Conservation (phyloP, 2,888 invertebrate genomes). For the Camponotus fellah region DNA sequence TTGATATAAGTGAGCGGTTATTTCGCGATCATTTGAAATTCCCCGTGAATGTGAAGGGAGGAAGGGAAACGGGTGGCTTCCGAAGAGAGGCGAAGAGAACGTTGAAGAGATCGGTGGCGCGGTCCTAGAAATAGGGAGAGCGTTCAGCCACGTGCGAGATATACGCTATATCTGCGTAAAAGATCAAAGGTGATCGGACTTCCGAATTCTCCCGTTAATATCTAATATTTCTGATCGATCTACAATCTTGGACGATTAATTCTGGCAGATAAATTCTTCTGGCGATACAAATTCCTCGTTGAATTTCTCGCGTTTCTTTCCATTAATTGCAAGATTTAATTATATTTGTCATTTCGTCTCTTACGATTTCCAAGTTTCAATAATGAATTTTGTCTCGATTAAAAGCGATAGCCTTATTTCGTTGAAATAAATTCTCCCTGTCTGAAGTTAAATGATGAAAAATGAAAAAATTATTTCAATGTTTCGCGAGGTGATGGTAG, state of each 20-base stretch:
- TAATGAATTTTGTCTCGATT: background rate
- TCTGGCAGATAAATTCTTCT: background rate
- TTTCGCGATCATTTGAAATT: slow-evolving; percentile 85
- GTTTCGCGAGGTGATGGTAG: slow-evolving; percentile 42
- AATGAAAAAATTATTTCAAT: slow-evolving; percentile 14
- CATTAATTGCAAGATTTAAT: background rate
- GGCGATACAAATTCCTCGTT: background rate
- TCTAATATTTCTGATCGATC: slow-evolving; percentile 23
- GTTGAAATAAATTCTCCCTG: background rate
- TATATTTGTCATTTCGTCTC: background rate
- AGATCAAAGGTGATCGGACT: slow-evolving; percentile 80
- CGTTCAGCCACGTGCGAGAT: slow-evolving; percentile 75
- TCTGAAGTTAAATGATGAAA: background rate
- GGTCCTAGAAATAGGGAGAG: slow-evolving; percentile 56
- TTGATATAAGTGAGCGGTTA: slow-evolving; percentile 86
- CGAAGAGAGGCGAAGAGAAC: slow-evolving; percentile 34
- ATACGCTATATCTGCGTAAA: slow-evolving; percentile 67
- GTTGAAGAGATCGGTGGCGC: slow-evolving; percentile 2
- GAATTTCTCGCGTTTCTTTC: slow-evolving; percentile 10
- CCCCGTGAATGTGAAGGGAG: slow-evolving; percentile 76
- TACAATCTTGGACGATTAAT: slow-evolving; percentile 6
- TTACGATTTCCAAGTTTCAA: background rate
- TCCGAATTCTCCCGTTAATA: slow-evolving; percentile 70
- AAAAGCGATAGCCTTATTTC: background rate
- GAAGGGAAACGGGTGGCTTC: slow-evolving; percentile 28